Conservation (phyloP, 2,113 vertebrate species). For the Strix uralensis region DNA sequence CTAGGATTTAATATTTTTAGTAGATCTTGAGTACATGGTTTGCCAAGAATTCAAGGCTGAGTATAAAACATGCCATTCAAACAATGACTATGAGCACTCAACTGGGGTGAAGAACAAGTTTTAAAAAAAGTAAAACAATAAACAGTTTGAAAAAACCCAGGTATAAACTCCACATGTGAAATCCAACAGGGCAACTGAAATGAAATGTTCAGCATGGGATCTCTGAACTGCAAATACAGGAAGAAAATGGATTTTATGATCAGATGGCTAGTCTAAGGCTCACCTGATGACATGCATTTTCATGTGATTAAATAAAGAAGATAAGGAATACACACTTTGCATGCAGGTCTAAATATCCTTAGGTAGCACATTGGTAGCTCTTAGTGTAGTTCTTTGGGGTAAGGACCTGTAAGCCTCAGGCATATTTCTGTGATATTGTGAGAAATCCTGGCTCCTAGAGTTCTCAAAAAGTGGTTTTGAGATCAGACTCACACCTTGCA, state of each 20-base stretch:
- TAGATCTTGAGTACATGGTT: neutral
- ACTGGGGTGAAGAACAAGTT: neutral
- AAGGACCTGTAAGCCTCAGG: neutral
- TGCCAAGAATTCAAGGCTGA: constrained; percentile 6
- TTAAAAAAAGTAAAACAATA: neutral
- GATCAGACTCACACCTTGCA: neutral
- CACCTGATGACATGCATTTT: neutral
- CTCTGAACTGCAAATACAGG: neutral
- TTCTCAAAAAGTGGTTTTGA: neutral
- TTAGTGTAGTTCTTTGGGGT: neutral
- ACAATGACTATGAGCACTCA: neutral
- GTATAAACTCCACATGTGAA: neutral
- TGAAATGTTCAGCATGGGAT: neutral
- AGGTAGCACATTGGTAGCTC: neutral
- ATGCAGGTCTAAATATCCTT: neutral
- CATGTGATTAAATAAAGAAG: neutral
- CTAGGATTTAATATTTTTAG: neutral
- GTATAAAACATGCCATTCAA: neutral
- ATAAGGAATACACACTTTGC: neutral
- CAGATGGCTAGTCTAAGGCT: neutral
- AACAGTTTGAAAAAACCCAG: constrained; percentile 1
- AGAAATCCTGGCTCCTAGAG: neutral
- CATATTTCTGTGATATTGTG: neutral
- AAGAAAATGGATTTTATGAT: neutral
- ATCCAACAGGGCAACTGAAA: neutral